phyloP scores from a whole-genome alignment of 2,797 vertebrate genomes.

The Myotis pilosus region DNA sequence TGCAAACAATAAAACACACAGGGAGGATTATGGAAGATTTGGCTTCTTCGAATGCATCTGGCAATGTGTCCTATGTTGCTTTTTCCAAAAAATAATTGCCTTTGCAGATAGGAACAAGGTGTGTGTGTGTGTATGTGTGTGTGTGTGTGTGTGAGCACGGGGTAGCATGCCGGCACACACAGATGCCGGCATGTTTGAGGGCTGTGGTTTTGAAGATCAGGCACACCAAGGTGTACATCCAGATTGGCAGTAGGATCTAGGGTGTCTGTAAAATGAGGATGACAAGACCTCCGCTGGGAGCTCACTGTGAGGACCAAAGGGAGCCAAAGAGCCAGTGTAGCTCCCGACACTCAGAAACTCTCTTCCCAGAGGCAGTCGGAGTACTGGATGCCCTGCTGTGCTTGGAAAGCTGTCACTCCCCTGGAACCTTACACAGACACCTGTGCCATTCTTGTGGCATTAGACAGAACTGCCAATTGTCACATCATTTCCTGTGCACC shows the following conservation, averaged over 20 bases:
- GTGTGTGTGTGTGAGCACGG: neutral
- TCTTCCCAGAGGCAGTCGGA: neutral
- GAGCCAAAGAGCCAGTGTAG: neutral
- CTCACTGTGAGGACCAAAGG: neutral
- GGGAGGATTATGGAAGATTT: conserved; percentile 47
- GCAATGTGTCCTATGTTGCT: neutral
- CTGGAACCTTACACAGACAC: neutral
- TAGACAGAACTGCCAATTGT: neutral
- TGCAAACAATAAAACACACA: neutral
- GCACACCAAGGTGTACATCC: neutral
- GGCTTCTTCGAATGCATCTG: neutral
- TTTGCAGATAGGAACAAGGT: neutral
- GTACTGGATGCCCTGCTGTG: neutral
- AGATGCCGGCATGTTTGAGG: neutral
- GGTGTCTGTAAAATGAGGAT: neutral
- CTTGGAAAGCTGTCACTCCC: neutral
- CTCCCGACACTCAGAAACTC: neutral
- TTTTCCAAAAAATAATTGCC: conserved; percentile 13
- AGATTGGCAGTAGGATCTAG: neutral
- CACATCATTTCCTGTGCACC: neutral
- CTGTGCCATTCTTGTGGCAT: neutral
- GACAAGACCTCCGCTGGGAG: neutral
- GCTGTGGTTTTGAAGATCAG: neutral
- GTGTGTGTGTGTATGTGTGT: too few relatives aligned
- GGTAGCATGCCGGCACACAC: neutral